Percentiles rank a stretch among this genome's conserved stretches.
Conservation (phyloP, 2,888 invertebrate species). For the Diploptera punctata region DNA sequence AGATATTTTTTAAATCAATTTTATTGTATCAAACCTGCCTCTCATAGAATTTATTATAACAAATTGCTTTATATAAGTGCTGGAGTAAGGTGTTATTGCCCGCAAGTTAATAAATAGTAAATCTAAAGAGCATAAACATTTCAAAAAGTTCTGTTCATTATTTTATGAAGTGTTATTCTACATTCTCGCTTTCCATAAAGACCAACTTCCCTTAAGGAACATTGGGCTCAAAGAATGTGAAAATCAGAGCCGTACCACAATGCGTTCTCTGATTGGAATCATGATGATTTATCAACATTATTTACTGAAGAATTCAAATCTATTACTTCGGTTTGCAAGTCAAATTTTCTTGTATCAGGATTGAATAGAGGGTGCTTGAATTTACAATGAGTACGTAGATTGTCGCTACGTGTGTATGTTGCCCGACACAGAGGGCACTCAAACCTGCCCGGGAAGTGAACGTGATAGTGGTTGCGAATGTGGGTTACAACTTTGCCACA, state of each 20-base stretch:
- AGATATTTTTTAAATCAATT: too few species aligned
- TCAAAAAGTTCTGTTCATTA: too few species aligned
- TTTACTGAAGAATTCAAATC: slow-evolving; percentile 36
- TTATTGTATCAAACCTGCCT: too few species aligned
- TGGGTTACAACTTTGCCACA: slow-evolving; percentile 95
- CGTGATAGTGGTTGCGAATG: slow-evolving; percentile 94
- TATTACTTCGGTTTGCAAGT: slow-evolving; percentile 49
- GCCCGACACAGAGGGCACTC: slow-evolving; percentile 91
- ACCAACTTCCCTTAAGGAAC: background rate
- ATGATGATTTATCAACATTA: slow-evolving; percentile 35
- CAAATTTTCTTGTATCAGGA: slow-evolving; percentile 87
- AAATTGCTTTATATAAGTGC: too few species aligned
- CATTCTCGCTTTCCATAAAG: too few species aligned
- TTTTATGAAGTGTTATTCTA: too few species aligned
- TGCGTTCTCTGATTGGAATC: slow-evolving; percentile 31
- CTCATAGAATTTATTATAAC: too few species aligned
- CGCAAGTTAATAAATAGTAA: too few species aligned
- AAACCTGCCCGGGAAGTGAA: slow-evolving; percentile 91
- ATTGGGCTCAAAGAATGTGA: background rate
- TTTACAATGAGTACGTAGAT: slow-evolving; percentile 91
- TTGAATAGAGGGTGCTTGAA: slow-evolving; percentile 89
- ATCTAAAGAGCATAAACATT: too few species aligned
- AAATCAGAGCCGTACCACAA: slow-evolving; percentile 10
- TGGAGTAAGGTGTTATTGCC: too few species aligned
- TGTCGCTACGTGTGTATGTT: slow-evolving; percentile 91